Base-by-base conservation (phyloP, 2,888 invertebrate genomes). In the Drosophila quinaria region DNA sequence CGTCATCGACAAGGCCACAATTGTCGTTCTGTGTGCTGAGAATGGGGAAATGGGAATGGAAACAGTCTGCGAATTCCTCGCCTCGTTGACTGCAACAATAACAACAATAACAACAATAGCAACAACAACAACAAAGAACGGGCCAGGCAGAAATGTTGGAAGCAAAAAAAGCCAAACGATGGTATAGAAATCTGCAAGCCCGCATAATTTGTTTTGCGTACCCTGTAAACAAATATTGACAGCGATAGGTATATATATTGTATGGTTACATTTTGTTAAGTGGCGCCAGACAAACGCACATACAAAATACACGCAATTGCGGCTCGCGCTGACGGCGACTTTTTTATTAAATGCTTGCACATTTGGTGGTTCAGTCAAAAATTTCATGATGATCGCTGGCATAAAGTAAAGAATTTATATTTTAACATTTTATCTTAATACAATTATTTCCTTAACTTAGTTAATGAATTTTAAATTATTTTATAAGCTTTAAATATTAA, bases 171-270 rank as follows among this genome's bases (percentile, higher is more conserved):
- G 25, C 4, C 2, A 15, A 15, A n/a, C 19, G 19, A 55, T n/a
- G 17, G 42, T 17, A 54, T 49, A 19, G 37, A 68, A 68, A 60
- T 66, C 35, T 55, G 55, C 46, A 59, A 47, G 72, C 59, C 59
- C 58, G 65, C 72, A 72, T 71, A 50, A 72, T 55, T 66, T 72
- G 50, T 41, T 65, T 42, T 41, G 19, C 15, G 46, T 71, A 46
- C 46, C 55, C 46, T 37, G 33, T 10, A 47, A 17, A n/a, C 15
- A n/a, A 19, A 9, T 1, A 3, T 17, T 2, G 13, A 5, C 8
- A 4, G 4, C 6, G n/a, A 15, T 17, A 19, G 47, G 58, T 58
- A 44, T 19, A 19, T 19, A 19, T 19, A 1, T 19, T 19, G 19
- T 19, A 2, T 19, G 19, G 19, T 19, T 19, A 19, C 1, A 2